Base-by-base conservation (phyloP, 2,888 invertebrate species). In the Caenorhabditis macrosperma region DNA sequence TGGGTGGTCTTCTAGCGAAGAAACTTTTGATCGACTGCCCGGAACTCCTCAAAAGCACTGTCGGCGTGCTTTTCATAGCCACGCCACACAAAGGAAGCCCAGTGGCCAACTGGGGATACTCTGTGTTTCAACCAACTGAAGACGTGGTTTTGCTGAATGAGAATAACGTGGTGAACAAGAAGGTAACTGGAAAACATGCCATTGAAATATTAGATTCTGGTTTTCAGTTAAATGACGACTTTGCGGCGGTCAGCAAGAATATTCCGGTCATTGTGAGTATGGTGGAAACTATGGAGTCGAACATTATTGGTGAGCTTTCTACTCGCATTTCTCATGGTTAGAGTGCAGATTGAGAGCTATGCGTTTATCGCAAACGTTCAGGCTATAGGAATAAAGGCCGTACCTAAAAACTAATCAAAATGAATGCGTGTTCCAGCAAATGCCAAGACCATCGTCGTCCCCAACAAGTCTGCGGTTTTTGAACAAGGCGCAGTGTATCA, bases 1-100 rank as follows among this genome's bases (percentile, higher is more conserved):
- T 89, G 87, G 89, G 89, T 12, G 89, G 89, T 17, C 77, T 89
- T 7, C 81, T 89, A 1, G 86, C 88, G 17, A 89, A 89, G 68
- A 79, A 85, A 48, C 59, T 89, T 44, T 78, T 89, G 2, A 55
- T 88, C 9, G 89, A 88, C 64, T 81, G 75, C 17, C 77, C 82
- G 15, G 63, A 83, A 6, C 60, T 89, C 0, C 20, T 68, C 15
- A 57, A 79, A 68, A 74, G 52, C 20, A 79, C 79, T 0, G 63
- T 89, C 6, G 89, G 89, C 3, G 79, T 89, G 9, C 64, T 89
- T 22, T 89, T 89, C 76, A 88, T 89, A 54, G 88, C 88, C 5
- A 88, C 88, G 20, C 89, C 89, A 7, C 88, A 89, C 48, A 80
- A 80, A 26, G 89, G 89, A 15, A 85, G 82, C 54, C 88, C 89